Evolutionary conservation across 2,888 invertebrate species (phyloP).

Genomic region (Octonoba sinensis): DNA sequence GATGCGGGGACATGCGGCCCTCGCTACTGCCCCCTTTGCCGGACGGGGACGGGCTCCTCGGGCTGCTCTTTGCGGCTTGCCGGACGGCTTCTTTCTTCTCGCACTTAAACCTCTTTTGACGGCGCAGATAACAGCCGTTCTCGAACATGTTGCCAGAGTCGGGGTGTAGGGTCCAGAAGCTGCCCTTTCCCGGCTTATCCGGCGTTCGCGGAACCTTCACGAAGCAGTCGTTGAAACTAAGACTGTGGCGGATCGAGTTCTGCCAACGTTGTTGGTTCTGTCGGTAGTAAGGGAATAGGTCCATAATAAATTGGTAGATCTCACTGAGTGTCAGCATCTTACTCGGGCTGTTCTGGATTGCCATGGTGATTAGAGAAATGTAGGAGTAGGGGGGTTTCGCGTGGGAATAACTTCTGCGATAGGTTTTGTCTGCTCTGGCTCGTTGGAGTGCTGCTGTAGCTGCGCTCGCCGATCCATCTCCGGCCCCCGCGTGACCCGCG

Average conservation of each 20-base stretch:
- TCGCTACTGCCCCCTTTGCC: slow-evolving; percentile 49
- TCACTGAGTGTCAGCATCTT: slow-evolving; percentile 98
- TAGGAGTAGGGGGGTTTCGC: slow-evolving; percentile 99
- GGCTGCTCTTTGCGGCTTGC: slow-evolving; percentile 42
- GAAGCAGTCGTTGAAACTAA: slow-evolving; percentile 99
- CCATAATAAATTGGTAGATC: slow-evolving; percentile 99
- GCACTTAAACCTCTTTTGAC: slow-evolving; percentile 98
- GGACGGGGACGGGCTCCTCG: slow-evolving; percentile 69
- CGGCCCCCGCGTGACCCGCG: slow-evolving; percentile 35
- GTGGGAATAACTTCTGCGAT: slow-evolving; percentile 94
- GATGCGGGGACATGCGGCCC: slow-evolving; percentile 48
- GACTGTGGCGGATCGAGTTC: slow-evolving; percentile 96
- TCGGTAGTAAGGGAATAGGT: slow-evolving; percentile 97
- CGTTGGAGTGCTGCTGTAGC: slow-evolving; percentile 77
- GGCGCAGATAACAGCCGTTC: slow-evolving; percentile 95
- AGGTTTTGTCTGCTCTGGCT: slow-evolving; percentile 84
- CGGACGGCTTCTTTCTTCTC: slow-evolving; percentile 80
- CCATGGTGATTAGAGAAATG: slow-evolving; percentile 99
- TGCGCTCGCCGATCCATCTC: slow-evolving; percentile 32
- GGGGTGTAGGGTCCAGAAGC: slow-evolving; percentile 98
- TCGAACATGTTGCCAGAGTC: slow-evolving; percentile 99
- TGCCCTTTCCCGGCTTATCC: slow-evolving; percentile 98
- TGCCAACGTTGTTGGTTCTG: slow-evolving; percentile 99
- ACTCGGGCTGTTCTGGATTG: slow-evolving; percentile 95
- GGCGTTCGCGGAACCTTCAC: slow-evolving; percentile 93